Percentiles rank a stretch among this genome's conserved stretches.
Conservation (phyloP, 2,113 vertebrate species). For the Nothobranchius furzeri region DNA sequence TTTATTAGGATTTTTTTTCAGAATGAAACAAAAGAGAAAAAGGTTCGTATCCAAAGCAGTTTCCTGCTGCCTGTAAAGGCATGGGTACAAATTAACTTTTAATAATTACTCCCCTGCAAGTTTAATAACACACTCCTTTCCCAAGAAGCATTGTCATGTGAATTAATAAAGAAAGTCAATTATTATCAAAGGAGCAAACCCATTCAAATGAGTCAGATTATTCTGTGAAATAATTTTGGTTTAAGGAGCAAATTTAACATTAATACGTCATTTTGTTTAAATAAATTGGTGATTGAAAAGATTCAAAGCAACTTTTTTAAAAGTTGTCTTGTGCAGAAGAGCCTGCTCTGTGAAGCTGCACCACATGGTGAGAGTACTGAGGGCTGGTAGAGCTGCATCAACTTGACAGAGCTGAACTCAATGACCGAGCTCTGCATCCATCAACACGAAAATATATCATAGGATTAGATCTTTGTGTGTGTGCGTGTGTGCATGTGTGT, state of each 20-base stretch:
- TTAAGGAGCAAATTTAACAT: not conserved
- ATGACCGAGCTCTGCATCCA: conserved; percentile 27
- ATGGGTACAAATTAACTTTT: conserved; percentile 26
- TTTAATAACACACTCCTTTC: conserved; percentile 15
- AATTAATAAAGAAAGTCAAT: conserved; percentile 10
- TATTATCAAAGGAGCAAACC: not conserved
- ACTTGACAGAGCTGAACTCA: conserved; percentile 33
- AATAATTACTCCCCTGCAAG: conserved; percentile 13
- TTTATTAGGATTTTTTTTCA: not conserved
- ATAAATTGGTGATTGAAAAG: no score
- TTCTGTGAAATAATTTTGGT: conserved; percentile 4
- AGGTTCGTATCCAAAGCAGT: not conserved
- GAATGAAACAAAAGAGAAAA: no score
- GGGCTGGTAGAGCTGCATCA: conserved; percentile 24
- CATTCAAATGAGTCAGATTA: not conserved
- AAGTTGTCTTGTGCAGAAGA: not conserved
- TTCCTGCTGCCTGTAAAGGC: conserved; percentile 1
- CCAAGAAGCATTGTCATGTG: not conserved
- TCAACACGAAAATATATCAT: conserved; percentile 22
- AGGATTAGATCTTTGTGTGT: conserved; percentile 44
- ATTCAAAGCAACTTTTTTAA: no score
- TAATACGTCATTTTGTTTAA: not conserved
- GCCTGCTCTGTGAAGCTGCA: not conserved
- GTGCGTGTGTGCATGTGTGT: conserved; percentile 29
- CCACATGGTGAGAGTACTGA: conserved; percentile 22